Percentiles rank a stretch among this genome's conserved stretches.
Evolutionary conservation across 2,797 vertebrate genomes (phyloP).

Genomic region (Anabas testudineus): DNA sequence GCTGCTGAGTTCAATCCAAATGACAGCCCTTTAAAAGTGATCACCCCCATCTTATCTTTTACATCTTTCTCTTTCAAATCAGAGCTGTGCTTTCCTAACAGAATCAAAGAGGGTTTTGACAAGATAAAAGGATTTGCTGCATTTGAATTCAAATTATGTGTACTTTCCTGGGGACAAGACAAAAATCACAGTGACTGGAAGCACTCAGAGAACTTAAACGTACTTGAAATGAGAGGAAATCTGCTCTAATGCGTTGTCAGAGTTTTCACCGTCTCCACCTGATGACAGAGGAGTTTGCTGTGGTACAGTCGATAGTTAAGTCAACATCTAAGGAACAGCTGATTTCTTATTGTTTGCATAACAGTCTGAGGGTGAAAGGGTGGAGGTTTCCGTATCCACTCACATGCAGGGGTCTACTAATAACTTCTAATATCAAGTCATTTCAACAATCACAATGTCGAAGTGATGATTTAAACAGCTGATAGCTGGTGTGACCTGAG

Average conservation of each 20-base stretch:
- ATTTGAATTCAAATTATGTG: slow-evolving; percentile 76
- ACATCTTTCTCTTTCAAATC: slow-evolving; percentile 70
- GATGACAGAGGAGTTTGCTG: slow-evolving; percentile 8
- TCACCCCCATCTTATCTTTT: slow-evolving; percentile 68
- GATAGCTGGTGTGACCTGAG: slow-evolving; percentile 41
- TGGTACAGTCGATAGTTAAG: slow-evolving; percentile 7
- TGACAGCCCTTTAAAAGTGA: slow-evolving; percentile 66
- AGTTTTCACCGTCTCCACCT: slow-evolving; percentile 22
- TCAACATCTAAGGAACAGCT: slow-evolving; percentile 16
- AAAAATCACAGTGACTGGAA: slow-evolving; percentile 60
- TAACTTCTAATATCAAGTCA: slow-evolving; percentile 33
- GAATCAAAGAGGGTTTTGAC: slow-evolving; percentile 77
- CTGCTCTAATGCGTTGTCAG: slow-evolving; percentile 50
- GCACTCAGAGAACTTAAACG: slow-evolving; percentile 68
- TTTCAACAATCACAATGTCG: slow-evolving; percentile 52
- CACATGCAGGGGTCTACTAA: slow-evolving; percentile 15
- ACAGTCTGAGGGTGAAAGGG: neutral
- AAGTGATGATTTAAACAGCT: slow-evolving; percentile 34
- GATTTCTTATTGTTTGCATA: slow-evolving; percentile 14
- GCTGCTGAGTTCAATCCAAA: slow-evolving; percentile 60
- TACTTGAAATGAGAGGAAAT: slow-evolving; percentile 56
- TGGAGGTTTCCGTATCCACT: neutral
- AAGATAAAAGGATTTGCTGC: slow-evolving; percentile 79
- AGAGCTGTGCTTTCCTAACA: slow-evolving; percentile 57
- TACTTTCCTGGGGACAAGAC: slow-evolving; percentile 66